Evolutionary conservation across 2,888 invertebrate species (phyloP).

Genomic region (Thereva unica): DNA sequence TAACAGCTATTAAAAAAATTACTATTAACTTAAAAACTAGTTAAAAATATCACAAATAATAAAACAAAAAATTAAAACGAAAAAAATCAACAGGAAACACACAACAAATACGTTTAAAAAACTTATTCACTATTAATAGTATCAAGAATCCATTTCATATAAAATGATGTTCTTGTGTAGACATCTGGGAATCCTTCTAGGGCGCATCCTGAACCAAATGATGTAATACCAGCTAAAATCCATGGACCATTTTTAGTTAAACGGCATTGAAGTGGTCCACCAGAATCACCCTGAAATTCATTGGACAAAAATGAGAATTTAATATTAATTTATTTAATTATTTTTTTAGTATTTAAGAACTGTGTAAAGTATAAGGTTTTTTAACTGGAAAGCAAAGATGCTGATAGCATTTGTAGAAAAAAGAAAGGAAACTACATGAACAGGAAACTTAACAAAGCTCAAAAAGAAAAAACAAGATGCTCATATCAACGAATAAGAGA

Average conservation of each 20-base stretch:
- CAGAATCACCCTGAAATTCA: constrained; percentile 78
- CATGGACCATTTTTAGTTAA: constrained; percentile 74
- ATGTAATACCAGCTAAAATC: constrained; percentile 87
- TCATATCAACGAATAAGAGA: too few relatives aligned
- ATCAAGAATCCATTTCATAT: constrained; percentile 77
- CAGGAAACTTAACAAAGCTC: too few relatives aligned
- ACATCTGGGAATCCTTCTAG: constrained; percentile 87
- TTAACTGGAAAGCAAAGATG: constrained; percentile 5
- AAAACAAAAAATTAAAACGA: constrained; percentile 14
- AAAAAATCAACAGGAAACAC: constrained; percentile 5
- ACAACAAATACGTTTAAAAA: constrained; percentile 11
- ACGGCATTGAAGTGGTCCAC: constrained; percentile 86
- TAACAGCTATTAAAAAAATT: too few relatives aligned
- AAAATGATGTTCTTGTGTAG: constrained; percentile 81
- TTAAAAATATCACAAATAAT: constrained; percentile 8
- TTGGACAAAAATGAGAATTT: background rate
- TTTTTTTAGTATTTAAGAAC: constrained; percentile 40
- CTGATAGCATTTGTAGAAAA: background rate
- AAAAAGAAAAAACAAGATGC: too few relatives aligned
- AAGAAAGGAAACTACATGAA: too few relatives aligned
- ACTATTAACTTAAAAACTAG: constrained; percentile 25
- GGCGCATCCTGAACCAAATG: constrained; percentile 91
- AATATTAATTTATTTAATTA: background rate
- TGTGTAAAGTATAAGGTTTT: constrained; percentile 6
- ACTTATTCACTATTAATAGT: constrained; percentile 53